These are phyloP conservation scores for Panurus biarmicus DNA, from an alignment of 2,113 vertebrate genomes.

Conservation along the genomic window DNA sequence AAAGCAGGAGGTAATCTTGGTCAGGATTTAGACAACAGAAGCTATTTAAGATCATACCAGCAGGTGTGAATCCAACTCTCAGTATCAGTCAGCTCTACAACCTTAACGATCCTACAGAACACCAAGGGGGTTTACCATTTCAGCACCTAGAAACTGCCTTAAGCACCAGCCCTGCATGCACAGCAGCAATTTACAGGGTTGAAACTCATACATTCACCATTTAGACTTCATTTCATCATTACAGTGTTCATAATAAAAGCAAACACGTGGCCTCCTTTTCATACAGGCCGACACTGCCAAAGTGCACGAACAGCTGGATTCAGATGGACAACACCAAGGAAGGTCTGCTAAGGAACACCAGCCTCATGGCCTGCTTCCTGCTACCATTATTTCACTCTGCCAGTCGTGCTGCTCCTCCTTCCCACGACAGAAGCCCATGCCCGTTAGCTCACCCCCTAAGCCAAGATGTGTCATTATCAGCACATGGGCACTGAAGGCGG, in stretches of 20 bases:
- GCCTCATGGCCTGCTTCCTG: not conserved
- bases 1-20: not conserved
- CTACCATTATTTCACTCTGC: not conserved
- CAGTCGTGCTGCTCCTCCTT: not conserved
- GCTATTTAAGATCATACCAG: not conserved
- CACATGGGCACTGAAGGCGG: rapidly evolving
- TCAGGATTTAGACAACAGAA: not conserved
- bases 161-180: not conserved
- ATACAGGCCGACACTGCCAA: no score
- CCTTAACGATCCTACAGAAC: not conserved
- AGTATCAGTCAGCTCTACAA: not conserved
- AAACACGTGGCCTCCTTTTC: not conserved
- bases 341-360: not conserved
- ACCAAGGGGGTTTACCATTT: rapidly evolving
- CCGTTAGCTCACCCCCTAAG: not conserved
- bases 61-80: not conserved
- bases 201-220: not conserved
- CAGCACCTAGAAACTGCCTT: not conserved
- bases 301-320: not conserved
- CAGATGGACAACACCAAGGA: rapidly evolving
- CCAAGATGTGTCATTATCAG: not conserved
- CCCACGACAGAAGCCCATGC: rapidly evolving
- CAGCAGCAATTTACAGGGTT: not conserved
- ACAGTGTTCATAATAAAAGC: not conserved
- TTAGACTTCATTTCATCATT: not conserved